Evolutionary conservation across 2,113 vertebrate genomes (phyloP).

Genomic region (Epinephelus lanceolatus): DNA sequence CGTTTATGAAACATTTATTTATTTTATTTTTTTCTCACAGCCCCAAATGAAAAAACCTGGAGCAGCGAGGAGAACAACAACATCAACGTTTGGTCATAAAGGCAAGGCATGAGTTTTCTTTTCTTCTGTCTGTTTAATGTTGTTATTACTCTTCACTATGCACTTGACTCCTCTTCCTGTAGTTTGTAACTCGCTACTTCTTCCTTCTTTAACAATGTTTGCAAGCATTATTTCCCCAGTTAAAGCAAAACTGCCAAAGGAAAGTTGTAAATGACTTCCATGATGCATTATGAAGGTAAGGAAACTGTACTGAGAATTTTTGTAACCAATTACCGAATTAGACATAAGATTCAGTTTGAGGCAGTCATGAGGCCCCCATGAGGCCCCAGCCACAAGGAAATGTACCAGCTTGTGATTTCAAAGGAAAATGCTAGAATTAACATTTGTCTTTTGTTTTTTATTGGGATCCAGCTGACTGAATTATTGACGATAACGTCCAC

Average conservation of each 20-base stretch:
- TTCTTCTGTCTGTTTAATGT: background rate
- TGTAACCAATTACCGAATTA: constrained; percentile 5
- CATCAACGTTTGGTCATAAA: background rate
- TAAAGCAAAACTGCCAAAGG: background rate
- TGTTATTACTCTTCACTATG: background rate
- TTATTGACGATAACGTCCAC: background rate
- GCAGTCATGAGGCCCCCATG: background rate
- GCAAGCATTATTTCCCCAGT: background rate
- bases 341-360: background rate
- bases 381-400: background rate
- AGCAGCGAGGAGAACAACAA: background rate
- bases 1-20: background rate
- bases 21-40: background rate
- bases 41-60: background rate
- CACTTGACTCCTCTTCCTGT: background rate
- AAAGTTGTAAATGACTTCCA: background rate
- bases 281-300: background rate
- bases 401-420: constrained; percentile 20
- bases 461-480: constrained; percentile 18
- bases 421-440: background rate
- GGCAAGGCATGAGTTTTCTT: background rate
- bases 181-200: background rate
- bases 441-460: background rate
- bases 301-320: background rate
- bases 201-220: background rate